Evolutionary conservation across 2,113 vertebrate genomes (phyloP), one percentile per base, ranked within the genome.

Genomic region (Thamnaconus septentrionalis): DNA sequence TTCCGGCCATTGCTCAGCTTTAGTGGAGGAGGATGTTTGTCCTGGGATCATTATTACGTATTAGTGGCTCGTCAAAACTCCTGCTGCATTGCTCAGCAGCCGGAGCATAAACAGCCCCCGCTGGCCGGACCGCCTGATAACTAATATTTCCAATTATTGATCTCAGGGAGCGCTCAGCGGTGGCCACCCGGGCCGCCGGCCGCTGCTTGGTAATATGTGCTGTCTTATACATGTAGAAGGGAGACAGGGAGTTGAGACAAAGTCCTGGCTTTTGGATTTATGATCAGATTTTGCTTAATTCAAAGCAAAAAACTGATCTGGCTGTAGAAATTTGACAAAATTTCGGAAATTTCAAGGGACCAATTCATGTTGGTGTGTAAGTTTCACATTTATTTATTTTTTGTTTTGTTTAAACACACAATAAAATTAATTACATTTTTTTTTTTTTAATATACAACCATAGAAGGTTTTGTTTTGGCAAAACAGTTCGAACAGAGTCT

Each of bases 141-240:
- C 92, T 91, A 91, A 92, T 93, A 92, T 91, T 91, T 88, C 90
- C 90, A 90, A 91, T 91, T 91, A 92, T 91, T 91, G 90, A 92
- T 93, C 84, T 71, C 85, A 89, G 81, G 84, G 77, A 88, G 81
- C 80, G 83, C 89, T 88, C 87, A 87, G 86, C 76, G 81, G 83
- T 89, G 86, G 85, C 85, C 90, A 87, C 89, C 71, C 44, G 84
- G 84, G 82, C 73, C 86, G 78, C 71, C 57, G 39, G 64, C 79
- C 70, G 63, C 66, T 73, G 60, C 81, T 88, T 82, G 85, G 90
- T 90, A 91, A 92, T 91, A 85, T 87, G 74, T 73, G 68, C 63
- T 72, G 67, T 78, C 66, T 70, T 64, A 39, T 70, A 72, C 57
- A 58, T 58, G 57, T 45, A 53, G 49, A 51, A 53, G 49, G 39